These are phyloP conservation scores for Sebastes iracundus DNA, from an alignment of 2,797 vertebrate species.

Conservation along the genomic window DNA sequence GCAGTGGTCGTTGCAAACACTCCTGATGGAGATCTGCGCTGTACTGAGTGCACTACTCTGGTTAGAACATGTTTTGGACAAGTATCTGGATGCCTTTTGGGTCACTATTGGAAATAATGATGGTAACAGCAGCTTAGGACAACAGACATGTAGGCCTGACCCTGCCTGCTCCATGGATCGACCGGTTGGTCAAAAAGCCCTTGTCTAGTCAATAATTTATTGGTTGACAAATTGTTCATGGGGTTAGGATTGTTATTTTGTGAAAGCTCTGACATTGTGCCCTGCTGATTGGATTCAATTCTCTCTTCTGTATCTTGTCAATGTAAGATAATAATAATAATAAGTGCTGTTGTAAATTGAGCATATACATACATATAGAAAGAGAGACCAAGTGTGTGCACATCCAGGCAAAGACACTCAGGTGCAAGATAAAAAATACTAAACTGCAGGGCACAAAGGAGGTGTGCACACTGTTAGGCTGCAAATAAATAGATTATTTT, in stretches of 20 bases:
- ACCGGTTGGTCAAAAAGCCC: neutral
- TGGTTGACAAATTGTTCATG: neutral
- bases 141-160: neutral
- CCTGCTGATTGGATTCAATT: neutral
- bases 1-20: neutral
- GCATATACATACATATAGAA: neutral
- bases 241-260: neutral
- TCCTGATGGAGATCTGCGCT: neutral
- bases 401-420: neutral
- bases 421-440: neutral
- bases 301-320: neutral
- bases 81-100: neutral
- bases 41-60: neutral
- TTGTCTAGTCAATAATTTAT: neutral
- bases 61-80: neutral
- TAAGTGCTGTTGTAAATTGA: neutral
- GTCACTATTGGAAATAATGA: neutral
- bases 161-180: neutral
- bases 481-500: neutral
- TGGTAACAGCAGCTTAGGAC: neutral
- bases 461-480: no score
- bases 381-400: neutral
- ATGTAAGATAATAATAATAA: neutral
- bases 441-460: neutral
- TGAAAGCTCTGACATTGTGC: neutral